A percentile compares a stretch with the other conserved stretches of the same genome.
Evolutionary conservation across 2,113 vertebrate genomes (phyloP).

Genomic region (Perca fluviatilis): DNA sequence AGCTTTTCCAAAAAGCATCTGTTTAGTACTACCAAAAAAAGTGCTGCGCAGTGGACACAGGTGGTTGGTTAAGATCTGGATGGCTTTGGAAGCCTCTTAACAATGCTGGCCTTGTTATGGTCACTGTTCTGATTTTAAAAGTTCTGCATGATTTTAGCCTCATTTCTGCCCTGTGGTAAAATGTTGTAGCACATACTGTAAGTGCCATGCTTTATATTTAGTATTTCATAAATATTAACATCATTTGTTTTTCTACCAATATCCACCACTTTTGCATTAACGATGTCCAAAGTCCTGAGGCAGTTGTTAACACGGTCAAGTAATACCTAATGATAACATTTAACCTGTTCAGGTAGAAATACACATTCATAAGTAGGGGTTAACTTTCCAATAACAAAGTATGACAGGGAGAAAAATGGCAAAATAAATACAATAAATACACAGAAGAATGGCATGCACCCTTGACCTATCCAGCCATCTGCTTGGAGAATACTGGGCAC

Average conservation of each 20-base stretch:
- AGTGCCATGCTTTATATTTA: not conserved
- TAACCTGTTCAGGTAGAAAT: not conserved
- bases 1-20: conserved; percentile 79
- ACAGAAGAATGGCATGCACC: conserved; percentile 1
- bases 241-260: not conserved
- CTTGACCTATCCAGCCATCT: not conserved
- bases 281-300: not conserved
- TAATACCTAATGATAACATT: not conserved
- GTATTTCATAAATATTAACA: not conserved
- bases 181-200: not conserved
- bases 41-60: conserved; percentile 56
- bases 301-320: not conserved
- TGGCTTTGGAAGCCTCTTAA: conserved; percentile 29
- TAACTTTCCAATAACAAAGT: conserved; percentile 3
- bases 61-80: conserved; percentile 64
- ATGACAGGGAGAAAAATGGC: not conserved
- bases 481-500: conserved; percentile 12
- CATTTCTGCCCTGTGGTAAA: not conserved
- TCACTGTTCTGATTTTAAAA: conserved; percentile 23
- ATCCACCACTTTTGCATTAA: not conserved
- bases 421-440: conserved; percentile 4
- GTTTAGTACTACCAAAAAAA: conserved; percentile 65
- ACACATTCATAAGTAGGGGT: not conserved
- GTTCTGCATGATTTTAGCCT: conserved; percentile 9
- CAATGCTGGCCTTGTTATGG: conserved; percentile 45